phyloP scores from a whole-genome alignment of 2,888 invertebrate genomes.

The Chirona hameri region DNA sequence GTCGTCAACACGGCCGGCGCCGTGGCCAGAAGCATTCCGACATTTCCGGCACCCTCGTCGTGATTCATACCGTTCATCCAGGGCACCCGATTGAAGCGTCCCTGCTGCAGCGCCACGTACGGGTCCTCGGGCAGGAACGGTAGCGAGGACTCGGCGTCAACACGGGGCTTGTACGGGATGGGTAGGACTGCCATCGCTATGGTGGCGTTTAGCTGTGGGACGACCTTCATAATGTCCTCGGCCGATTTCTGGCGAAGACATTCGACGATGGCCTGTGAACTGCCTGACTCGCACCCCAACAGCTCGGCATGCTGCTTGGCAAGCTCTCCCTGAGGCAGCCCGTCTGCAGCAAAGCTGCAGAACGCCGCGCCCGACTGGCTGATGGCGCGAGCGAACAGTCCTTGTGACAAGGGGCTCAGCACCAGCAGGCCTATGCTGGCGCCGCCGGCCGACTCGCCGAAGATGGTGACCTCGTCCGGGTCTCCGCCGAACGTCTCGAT shows the following conservation, averaged over 20 bases:
- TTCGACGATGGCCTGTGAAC: conserved; percentile 63
- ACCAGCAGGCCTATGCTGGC: conserved; percentile 28
- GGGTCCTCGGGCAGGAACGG: conserved; percentile 26
- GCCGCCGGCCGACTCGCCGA: conserved; percentile 32
- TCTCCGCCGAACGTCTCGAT: conserved; percentile 32
- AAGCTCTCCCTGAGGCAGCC: conserved; percentile 56
- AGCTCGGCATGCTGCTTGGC: conserved; percentile 68
- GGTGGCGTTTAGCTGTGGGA: conserved; percentile 56
- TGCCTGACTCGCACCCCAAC: conserved; percentile 42
- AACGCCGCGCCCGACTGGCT: conserved; percentile 24
- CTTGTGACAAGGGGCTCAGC: conserved; percentile 31
- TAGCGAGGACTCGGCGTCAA: neutral
- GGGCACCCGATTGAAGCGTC: neutral
- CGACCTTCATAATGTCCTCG: conserved; percentile 78
- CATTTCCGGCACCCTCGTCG: neutral
- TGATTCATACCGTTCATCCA: neutral
- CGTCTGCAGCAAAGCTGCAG: neutral
- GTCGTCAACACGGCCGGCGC: neutral
- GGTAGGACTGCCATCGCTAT: neutral
- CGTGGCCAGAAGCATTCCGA: neutral
- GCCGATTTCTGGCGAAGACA: conserved; percentile 89
- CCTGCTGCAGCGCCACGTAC: neutral
- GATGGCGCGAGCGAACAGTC: conserved; percentile 31
- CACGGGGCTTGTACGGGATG: neutral
- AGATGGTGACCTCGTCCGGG: conserved; percentile 31